phyloP scores from a whole-genome alignment of 2,888 invertebrate genomes.

The Zeuzera pyrina region DNA sequence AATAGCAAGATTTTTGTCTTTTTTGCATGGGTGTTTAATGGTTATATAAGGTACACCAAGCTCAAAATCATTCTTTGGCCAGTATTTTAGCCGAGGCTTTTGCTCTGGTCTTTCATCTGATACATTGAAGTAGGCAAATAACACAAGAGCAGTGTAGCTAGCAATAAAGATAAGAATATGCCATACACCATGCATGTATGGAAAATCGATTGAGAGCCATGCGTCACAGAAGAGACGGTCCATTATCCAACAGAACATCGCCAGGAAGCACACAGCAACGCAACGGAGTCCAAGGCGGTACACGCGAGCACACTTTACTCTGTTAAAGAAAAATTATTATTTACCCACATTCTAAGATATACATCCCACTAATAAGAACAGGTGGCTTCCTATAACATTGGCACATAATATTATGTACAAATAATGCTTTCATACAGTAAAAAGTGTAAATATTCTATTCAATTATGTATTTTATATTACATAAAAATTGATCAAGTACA shows the following conservation, averaged over 20 bases:
- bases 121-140: slow-evolving; percentile 86
- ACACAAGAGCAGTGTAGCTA: slow-evolving; percentile 82
- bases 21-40: slow-evolving; percentile 73
- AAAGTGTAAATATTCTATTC: no score
- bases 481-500: no score
- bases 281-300: slow-evolving; percentile 81
- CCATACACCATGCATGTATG: slow-evolving; percentile 88
- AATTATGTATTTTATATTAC: no score
- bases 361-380: no score
- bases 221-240: slow-evolving; percentile 85
- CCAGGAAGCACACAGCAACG: slow-evolving; percentile 77
- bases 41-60: slow-evolving; percentile 83
- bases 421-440: no score
- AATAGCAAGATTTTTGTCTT: slow-evolving; percentile 58
- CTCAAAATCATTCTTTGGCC: slow-evolving; percentile 85
- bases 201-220: slow-evolving; percentile 84
- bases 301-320: slow-evolving; percentile 76
- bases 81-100: slow-evolving; percentile 79
- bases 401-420: no score
- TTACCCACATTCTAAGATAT: no score
- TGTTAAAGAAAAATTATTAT: no score
- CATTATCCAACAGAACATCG: slow-evolving; percentile 84
- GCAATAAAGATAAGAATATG: slow-evolving; percentile 87
- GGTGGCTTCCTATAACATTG: no score
- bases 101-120: slow-evolving; percentile 80